Conservation (phyloP, 2,797 vertebrate species). For the Halcyon smyrnensis region DNA sequence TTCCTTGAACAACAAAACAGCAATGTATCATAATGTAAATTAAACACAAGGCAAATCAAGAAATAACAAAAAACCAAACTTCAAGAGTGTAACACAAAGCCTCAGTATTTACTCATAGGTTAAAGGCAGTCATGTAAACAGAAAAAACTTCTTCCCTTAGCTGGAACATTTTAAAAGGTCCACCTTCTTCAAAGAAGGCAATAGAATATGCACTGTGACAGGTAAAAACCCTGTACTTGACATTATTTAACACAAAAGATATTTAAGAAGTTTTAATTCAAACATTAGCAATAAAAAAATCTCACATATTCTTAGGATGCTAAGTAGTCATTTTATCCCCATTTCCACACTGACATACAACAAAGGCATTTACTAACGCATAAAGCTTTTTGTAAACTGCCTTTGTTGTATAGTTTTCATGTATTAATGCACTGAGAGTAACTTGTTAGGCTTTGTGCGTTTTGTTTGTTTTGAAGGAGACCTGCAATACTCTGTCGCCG, state of each 20-base stretch:
- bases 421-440: slow-evolving; percentile 90
- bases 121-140: slow-evolving; percentile 88
- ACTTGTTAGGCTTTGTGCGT: slow-evolving; percentile 94
- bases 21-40: slow-evolving; percentile 81
- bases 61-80: slow-evolving; percentile 63
- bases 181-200: slow-evolving; percentile 89
- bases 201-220: slow-evolving; percentile 87
- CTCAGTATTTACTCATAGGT: slow-evolving; percentile 82
- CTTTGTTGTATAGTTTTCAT: slow-evolving; percentile 86
- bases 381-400: slow-evolving; percentile 88
- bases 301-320: slow-evolving; percentile 89
- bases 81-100: slow-evolving; percentile 84
- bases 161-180: slow-evolving; percentile 89
- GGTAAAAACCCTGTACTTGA: slow-evolving; percentile 87
- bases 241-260: slow-evolving; percentile 90
- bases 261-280: slow-evolving; percentile 89
- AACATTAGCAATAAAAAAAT: slow-evolving; percentile 89
- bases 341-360: slow-evolving; percentile 90
- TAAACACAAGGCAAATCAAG: slow-evolving; percentile 83
- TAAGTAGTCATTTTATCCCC: slow-evolving; percentile 87
- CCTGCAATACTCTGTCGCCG: slow-evolving; percentile 97
- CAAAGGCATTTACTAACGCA: slow-evolving; percentile 92
- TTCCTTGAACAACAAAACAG: slow-evolving; percentile 77
- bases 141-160: slow-evolving; percentile 83
- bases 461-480: slow-evolving; percentile 99